A percentile compares a stretch with the other conserved stretches of the same genome.
Conservation (phyloP, 2,888 invertebrate species). For the Amblyjoppa proteus region DNA sequence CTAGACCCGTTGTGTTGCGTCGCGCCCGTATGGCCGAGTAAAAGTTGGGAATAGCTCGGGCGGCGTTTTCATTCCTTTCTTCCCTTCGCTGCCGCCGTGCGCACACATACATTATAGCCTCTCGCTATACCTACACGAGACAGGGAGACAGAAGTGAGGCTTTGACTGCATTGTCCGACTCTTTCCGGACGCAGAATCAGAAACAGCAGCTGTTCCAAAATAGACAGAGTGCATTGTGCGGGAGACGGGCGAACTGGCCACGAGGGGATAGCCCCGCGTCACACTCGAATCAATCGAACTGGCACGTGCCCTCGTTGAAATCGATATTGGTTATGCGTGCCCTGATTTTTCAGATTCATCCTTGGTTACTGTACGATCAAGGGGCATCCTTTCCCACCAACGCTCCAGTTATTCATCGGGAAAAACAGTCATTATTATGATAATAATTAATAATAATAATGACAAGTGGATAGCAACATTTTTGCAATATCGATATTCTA, state of each 20-base stretch:
- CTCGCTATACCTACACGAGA: neutral
- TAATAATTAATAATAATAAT: too few relatives aligned
- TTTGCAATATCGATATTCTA: too few relatives aligned
- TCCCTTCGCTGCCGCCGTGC: neutral
- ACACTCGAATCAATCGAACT: conserved; percentile 50
- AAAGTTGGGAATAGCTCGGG: neutral
- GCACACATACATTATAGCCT: neutral
- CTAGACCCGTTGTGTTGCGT: neutral
- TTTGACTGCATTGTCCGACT: conserved; percentile 27
- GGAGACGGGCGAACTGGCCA: conserved; percentile 16
- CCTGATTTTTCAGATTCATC: conserved; percentile 39
- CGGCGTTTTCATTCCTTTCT: neutral
- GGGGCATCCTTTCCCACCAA: too few relatives aligned
- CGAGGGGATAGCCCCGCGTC: neutral
- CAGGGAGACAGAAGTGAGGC: conserved; percentile 33
- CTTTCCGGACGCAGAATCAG: conserved; percentile 44
- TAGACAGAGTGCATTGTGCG: conserved; percentile 61
- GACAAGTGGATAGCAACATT: too few relatives aligned
- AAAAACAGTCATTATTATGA: too few relatives aligned
- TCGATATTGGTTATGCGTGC: conserved; percentile 5
- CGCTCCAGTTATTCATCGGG: too few relatives aligned
- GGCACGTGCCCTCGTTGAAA: conserved; percentile 52
- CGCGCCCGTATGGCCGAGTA: neutral
- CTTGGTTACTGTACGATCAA: neutral
- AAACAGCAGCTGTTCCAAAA: conserved; percentile 60